Evolutionary conservation across 2,888 invertebrate species (phyloP), one percentile per base, ranked within the genome.

Genomic region (Scrobipalpa costella): DNA sequence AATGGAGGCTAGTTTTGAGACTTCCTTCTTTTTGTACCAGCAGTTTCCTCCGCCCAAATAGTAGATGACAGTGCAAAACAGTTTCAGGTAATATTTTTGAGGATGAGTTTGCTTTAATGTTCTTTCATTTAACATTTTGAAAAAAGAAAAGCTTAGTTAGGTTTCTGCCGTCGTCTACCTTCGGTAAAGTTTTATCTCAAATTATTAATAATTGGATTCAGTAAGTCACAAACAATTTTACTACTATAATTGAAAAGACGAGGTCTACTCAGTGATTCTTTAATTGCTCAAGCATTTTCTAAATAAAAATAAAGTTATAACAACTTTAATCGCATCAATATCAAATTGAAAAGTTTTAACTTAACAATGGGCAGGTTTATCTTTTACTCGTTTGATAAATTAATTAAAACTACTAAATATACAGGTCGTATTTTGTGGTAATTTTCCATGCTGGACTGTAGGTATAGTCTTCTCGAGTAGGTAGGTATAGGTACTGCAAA

Each of bases 11-110:
- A 61, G 64, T 33, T 49, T 66, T 0, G 74, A 68, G 15, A 21
- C 6, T n/a, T 67, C 63, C 0, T 44, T 61, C 19, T 70, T 65
- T 64, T 81, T 81, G 62, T 81, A 83, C 85, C 84, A 84, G 57
- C 73, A 77, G 8, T 79, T 72, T 0, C 83, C 82, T 33, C 80
- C 64, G 0, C 84, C 85, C 1, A 80, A 65, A 19, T 71, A 78
- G 68, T 74, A 83, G 2, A 84, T 68, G 2, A 69, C 19, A 49
- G 65, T 68, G 66, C 81, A 83, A 21, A 85, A 69, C 8, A 65
- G 38, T 69, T 80, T 81, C 9, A 80, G 63, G 61, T 70, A 81
- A 58, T 76, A 69, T 59, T 83, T 84, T 66, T 82, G 80, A 0
- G 81, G 79, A 19, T 83, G 72, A 49, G 64, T 68, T 11, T 47